Conservation (phyloP, 2,888 invertebrate species). For the Zaprionus lineosus region DNA sequence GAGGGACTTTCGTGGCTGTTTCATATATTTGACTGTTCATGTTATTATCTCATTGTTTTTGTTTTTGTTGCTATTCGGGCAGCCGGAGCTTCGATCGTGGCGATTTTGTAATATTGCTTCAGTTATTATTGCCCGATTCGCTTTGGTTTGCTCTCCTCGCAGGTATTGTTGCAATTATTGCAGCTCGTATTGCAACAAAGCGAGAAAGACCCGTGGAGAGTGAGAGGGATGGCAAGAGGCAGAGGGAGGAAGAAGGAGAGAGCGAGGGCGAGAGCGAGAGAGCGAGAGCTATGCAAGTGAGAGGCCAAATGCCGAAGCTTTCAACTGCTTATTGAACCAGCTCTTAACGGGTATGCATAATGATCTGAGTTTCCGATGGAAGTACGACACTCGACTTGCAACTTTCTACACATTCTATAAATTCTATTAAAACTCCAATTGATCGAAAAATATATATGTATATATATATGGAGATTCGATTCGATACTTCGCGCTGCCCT, state of each 20-base stretch:
- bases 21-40: constrained; percentile 8
- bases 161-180: constrained; percentile 68
- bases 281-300: constrained; percentile 6
- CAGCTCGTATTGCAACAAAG: constrained; percentile 71
- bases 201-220: constrained; percentile 48
- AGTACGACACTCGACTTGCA: constrained; percentile 46
- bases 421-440: constrained; percentile 57
- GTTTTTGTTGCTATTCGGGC: constrained; percentile 22
- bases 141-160: constrained; percentile 56
- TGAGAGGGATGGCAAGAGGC: constrained; percentile 6
- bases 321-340: constrained; percentile 33
- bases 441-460: too few relatives aligned
- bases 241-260: neutral
- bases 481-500: too few relatives aligned
- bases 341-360: constrained; percentile 42
- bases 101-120: constrained; percentile 75
- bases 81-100: constrained; percentile 39
- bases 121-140: constrained; percentile 70
- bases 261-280: constrained; percentile 2
- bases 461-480: too few relatives aligned
- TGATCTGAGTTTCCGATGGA: constrained; percentile 27
- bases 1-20: too few relatives aligned
- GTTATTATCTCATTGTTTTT: constrained; percentile 49
- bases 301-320: constrained; percentile 30
- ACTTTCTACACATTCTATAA: constrained; percentile 59